Percentiles rank a stretch among this genome's conserved stretches.
These are phyloP conservation scores for Drosophila algonquin DNA, from an alignment of 2,888 invertebrate genomes.

Conservation along the genomic window DNA sequence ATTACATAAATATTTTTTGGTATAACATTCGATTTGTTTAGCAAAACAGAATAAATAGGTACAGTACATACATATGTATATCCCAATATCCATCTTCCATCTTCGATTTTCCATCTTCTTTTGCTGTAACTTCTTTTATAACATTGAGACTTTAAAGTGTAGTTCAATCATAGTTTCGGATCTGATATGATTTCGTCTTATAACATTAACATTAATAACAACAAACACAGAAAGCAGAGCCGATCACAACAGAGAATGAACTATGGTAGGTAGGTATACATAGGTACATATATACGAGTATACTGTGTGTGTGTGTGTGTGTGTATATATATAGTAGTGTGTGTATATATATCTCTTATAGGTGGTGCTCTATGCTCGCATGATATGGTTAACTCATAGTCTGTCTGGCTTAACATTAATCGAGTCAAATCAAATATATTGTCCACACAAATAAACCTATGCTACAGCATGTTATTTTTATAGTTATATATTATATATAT, in stretches of 20 bases:
- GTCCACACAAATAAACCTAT: constrained; percentile 14
- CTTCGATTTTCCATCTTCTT: not conserved
- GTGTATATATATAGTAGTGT: constrained; percentile 5
- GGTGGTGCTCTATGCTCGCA: constrained; percentile 33
- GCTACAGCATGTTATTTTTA: constrained; percentile 7
- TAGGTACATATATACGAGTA: constrained; percentile 9
- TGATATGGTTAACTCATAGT: constrained; percentile 34
- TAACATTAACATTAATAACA: constrained; percentile 21
- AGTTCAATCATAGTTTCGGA: constrained; percentile 16
- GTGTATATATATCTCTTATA: constrained; percentile 11
- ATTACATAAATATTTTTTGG: constrained; percentile 31
- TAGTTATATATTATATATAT: constrained; percentile 4
- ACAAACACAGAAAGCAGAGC: constrained; percentile 46
- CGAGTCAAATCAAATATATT: constrained; percentile 22
- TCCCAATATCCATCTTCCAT: not conserved
- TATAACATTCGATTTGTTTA: constrained; percentile 22
- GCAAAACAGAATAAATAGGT: constrained; percentile 27
- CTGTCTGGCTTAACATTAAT: constrained; percentile 21
- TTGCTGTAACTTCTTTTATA: constrained; percentile 6
- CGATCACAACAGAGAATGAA: constrained; percentile 48
- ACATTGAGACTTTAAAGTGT: constrained; percentile 35
- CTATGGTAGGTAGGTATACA: constrained; percentile 1
- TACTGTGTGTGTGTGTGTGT: not conserved
- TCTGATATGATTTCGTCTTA: constrained; percentile 25
- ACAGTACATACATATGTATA: not conserved